Evolutionary conservation across 2,888 invertebrate genomes (phyloP), one percentile per base, ranked within the genome.

Genomic region (Xestia rhomboidea): DNA sequence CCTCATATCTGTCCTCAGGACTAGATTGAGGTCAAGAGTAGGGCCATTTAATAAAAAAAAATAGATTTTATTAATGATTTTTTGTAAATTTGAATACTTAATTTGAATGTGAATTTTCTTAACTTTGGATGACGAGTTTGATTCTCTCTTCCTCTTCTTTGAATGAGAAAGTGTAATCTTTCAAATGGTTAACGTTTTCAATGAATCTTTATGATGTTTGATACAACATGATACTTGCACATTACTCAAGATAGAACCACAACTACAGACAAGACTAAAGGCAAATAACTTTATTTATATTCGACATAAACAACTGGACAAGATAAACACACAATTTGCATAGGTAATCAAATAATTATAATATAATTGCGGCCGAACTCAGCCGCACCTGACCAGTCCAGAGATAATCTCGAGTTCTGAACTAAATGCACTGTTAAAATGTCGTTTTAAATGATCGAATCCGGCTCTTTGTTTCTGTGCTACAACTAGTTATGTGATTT

Each of bases 391-490:
- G 88, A 87, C 89, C 74, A 77, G 67, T 81, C 67, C 62, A 74
- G n/a, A 86, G 88, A 89, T 88, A 82, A 88, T 88, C 89, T 84
- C 68, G 67, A 76, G 81, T 86, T 88, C 89, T 84, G 68, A 69
- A 76, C 82, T 87, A 82, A 89, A 88, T 87, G 88, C 86, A 82
- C 84, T 87, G 87, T 86, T 90, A 87, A 88, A 88, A 90, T 89
- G 89, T 90, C 88, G 89, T 86, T 89, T 88, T 84, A 87, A 89
- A 81, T 86, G 86, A 89, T 91, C 86, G 85, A 90, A 89, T 91
- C 91, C 91, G 91, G 91, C 88, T 91, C 91, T 89, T 91, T 91
- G 91, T 91, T 88, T 90, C 86, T 85, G 77, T 82, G 69, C 77
- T 78, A 80, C 81, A 86, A 88, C 88, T 90, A 74, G 89, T 89